Evolutionary conservation across 1,140 invertebrate species (phyloP), one percentile per base, ranked within the genome.

Genomic region (Caerostris extrusa): DNA sequence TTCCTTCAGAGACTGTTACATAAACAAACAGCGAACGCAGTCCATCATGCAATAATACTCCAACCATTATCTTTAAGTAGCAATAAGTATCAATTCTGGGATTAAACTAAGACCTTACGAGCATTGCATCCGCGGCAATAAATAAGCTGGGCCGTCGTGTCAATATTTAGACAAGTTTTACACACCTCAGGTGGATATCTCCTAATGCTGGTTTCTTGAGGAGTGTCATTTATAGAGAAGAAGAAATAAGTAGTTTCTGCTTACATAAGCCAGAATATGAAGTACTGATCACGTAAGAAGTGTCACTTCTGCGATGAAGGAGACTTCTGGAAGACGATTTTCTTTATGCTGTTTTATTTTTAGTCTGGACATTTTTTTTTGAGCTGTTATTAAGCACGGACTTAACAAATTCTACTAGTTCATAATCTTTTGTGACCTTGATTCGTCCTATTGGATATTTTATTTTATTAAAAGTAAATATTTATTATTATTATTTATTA

Each of bases 121-220:
- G 57, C 14, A 85, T 85, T 85, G 17, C 6, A 19, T 8, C 56
- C 5, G n/a, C 58, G 17, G 55, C 57, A 64, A 88, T 88, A 88
- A 88, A 88, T 67, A 50, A 67, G 50, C 34, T 12, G 19, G 7
- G 56, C 50, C 19, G 17, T 85, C 50, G 58, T 88, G 86, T 88
- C 86, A 88, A 88, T 88, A 88, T 88, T 88, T 88, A 88, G 86
- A 64, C 61, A 64, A 88, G 58, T 88, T 88, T 88, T 88, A 88
- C 61, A 64, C 86, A 58, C 57, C 55, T 88, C 14, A 88, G 61
- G 86, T 61, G 34, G 57, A 55, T 67, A n/a, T 88, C n/a, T 34
- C 34, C 58, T 55, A 17, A 58, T 17, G 50, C 55, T n/a, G 19
- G 86, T 55, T 55, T 60, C 17, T 77, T 77, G 19, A 77, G 12